Percentiles rank a stretch among this genome's conserved stretches.
Conservation (phyloP, 1,140 invertebrate genomes). For the Portunus trituberculatus region DNA sequence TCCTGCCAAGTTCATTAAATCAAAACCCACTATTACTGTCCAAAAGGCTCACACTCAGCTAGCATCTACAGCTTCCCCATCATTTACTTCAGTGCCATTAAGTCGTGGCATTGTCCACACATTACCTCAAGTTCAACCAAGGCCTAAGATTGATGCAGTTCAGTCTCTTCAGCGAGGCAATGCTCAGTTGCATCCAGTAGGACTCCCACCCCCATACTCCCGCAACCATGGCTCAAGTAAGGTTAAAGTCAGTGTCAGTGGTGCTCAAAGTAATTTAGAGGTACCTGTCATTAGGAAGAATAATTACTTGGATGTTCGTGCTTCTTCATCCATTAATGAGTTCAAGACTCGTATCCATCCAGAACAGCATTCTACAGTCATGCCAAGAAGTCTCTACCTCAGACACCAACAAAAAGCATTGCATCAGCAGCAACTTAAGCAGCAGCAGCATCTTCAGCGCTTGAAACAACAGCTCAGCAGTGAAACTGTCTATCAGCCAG, state of each 20-base stretch:
- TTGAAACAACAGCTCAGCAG: conserved; percentile 71
- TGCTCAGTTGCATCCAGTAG: conserved; percentile 45
- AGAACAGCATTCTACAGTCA: conserved; percentile 67
- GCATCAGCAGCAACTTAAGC: conserved; percentile 69
- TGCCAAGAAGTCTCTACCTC: conserved; percentile 75
- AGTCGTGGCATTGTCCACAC: conserved; percentile 74
- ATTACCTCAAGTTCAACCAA: conserved; percentile 73
- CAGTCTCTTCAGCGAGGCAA: conserved; percentile 72
- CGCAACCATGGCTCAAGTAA: conserved; percentile 54
- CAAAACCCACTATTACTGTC: conserved; percentile 79
- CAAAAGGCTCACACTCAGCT: conserved; percentile 79
- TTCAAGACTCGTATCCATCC: conserved; percentile 68
- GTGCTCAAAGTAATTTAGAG: conserved; percentile 13
- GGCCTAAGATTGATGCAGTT: conserved; percentile 67
- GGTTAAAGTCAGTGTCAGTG: conserved; percentile 38
- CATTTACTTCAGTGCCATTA: conserved; percentile 77
- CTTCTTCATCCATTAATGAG: conserved; percentile 81
- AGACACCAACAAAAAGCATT: conserved; percentile 75
- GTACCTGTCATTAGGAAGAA: conserved; percentile 84
- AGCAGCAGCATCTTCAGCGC: conserved; percentile 69
- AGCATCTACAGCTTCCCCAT: conserved; percentile 78
- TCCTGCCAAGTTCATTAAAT: conserved; percentile 79
- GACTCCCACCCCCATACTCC: conserved; percentile 61
- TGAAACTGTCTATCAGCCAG: conserved; percentile 76
- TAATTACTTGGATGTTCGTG: conserved; percentile 86